These are phyloP conservation scores for Mirza zaza DNA, from an alignment of 2,113 vertebrate genomes.

Conservation along the genomic window DNA sequence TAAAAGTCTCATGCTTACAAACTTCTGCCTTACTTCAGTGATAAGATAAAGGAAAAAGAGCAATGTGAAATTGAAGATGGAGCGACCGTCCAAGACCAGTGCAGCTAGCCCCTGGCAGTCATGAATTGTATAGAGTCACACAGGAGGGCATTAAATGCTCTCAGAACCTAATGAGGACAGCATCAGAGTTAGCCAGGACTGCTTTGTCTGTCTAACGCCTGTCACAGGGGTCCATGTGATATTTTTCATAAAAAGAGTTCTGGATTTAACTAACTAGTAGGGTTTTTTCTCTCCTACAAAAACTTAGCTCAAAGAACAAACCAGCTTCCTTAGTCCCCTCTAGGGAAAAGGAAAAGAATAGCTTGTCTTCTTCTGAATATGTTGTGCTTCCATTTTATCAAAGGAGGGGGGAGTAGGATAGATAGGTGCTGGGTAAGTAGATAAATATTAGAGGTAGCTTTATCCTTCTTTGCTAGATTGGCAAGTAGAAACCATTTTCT, in stretches of 20 bases:
- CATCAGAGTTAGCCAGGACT: no score
- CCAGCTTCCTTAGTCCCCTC: not conserved
- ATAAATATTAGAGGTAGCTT: not conserved
- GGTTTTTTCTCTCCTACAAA: not conserved
- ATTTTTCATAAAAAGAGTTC: not conserved
- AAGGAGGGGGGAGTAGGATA: not conserved
- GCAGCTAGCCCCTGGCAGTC: not conserved
- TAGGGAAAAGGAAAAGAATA: not conserved
- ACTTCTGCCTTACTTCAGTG: not conserved
- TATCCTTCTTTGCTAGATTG: not conserved
- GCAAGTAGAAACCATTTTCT: not conserved
- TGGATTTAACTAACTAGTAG: not conserved
- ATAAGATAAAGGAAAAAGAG: not conserved
- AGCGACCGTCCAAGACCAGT: not conserved
- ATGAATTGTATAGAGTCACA: not conserved
- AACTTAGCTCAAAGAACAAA: not conserved
- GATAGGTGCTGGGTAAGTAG: not conserved
- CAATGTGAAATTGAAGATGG: not conserved
- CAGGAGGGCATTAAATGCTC: rapidly evolving
- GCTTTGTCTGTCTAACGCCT: not conserved
- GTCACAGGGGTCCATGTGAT: not conserved
- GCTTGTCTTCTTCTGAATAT: not conserved
- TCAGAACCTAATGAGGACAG: not conserved
- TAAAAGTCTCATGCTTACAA: not conserved
- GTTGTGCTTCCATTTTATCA: not conserved